Evolutionary conservation across 1,140 invertebrate species (phyloP).

Genomic region (Akabosia matsudoensis): DNA sequence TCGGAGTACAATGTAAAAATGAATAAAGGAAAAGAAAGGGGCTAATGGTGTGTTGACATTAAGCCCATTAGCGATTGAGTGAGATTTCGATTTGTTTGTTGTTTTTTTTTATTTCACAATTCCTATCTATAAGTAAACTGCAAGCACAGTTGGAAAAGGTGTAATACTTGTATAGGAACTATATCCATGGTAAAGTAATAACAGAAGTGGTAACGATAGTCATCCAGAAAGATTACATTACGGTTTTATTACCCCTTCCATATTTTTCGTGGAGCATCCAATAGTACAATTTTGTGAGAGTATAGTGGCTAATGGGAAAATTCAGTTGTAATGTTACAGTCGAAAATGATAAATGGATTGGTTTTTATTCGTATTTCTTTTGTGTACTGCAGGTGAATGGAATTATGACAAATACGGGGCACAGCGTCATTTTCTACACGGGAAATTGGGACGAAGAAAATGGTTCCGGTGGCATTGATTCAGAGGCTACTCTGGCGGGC

Average conservation of each 20-base stretch:
- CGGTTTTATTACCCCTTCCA: not conserved
- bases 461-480: slow-evolving; percentile 42
- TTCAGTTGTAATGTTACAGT: too few species aligned
- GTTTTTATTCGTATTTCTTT: not conserved
- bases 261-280: not conserved
- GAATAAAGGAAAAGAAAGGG: not conserved
- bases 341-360: not conserved
- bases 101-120: not conserved
- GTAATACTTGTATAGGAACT: too few species aligned
- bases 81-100: not conserved
- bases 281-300: not conserved
- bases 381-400: slow-evolving; percentile 70
- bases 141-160: too few species aligned
- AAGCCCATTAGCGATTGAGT: not conserved
- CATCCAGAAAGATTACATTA: not conserved
- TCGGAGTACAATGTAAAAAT: not conserved
- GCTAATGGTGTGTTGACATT: slow-evolving; percentile 19
- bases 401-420: slow-evolving; percentile 81
- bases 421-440: slow-evolving; percentile 55
- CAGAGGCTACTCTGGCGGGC: not conserved
- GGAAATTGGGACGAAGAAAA: slow-evolving; percentile 43
- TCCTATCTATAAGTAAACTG: too few species aligned
- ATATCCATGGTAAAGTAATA: too few species aligned
- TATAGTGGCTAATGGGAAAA: not conserved
- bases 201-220: too few species aligned